Evolutionary conservation across 2,113 vertebrate genomes (phyloP).

Genomic region (Thamnaconus septentrionalis): DNA sequence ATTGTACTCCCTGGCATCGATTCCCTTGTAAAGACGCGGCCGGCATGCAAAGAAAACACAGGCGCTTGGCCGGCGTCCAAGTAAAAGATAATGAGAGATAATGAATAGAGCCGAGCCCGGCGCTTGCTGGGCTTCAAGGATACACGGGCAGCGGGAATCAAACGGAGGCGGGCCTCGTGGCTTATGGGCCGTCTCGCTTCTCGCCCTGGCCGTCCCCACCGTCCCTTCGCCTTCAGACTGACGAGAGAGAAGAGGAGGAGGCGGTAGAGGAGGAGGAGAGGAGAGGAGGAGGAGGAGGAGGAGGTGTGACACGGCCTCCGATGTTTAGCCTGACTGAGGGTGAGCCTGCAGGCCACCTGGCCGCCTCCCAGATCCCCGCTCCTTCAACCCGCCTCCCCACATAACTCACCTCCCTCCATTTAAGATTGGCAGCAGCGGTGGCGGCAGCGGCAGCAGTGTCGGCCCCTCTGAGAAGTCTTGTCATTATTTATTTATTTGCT

Average conservation of each 20-base stretch:
- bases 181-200: too few relatives aligned
- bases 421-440: background rate
- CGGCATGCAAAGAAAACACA: slow-evolving; percentile 59
- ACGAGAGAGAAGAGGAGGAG: too few relatives aligned
- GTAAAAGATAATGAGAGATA: slow-evolving; percentile 70
- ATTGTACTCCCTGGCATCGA: slow-evolving; percentile 51
- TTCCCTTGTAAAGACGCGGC: slow-evolving; percentile 47
- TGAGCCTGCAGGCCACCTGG: slow-evolving; percentile 59
- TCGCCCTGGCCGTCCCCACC: too few relatives aligned
- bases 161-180: too few relatives aligned
- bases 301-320: slow-evolving; percentile 13
- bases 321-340: slow-evolving; percentile 69
- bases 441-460: background rate
- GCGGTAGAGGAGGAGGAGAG: too few relatives aligned
- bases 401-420: background rate
- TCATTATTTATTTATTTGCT: slow-evolving; percentile 71
- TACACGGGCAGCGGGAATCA: too few relatives aligned
- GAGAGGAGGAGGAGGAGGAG: too few relatives aligned
- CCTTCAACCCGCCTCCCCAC: slow-evolving; percentile 50
- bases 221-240: too few relatives aligned
- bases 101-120: slow-evolving; percentile 46
- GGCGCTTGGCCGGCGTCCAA: slow-evolving; percentile 56
- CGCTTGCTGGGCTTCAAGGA: too few relatives aligned
- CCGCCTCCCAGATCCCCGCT: slow-evolving; percentile 58
- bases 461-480: slow-evolving; percentile 42